phyloP scores from a whole-genome alignment of 2,888 invertebrate species.

The Ophion obscuratus region DNA sequence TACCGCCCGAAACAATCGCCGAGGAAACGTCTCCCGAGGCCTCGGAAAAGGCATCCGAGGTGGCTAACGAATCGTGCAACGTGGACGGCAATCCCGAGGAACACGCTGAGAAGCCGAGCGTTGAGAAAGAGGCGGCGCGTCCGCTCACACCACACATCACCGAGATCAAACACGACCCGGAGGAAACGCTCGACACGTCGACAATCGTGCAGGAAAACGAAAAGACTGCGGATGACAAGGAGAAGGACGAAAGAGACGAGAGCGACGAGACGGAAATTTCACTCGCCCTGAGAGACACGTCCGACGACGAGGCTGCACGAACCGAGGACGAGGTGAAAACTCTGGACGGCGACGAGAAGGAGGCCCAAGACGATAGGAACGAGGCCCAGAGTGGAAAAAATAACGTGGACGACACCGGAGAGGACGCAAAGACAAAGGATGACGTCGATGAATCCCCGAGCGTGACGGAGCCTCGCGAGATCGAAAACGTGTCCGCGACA shows the following conservation, averaged over 20 bases:
- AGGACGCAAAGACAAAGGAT: not conserved
- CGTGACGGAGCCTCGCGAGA: not conserved
- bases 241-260: constrained; percentile 4
- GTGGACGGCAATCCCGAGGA: not conserved
- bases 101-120: not conserved
- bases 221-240: not conserved
- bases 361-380: not conserved
- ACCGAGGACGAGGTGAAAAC: not conserved
- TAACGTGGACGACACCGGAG: constrained; percentile 10
- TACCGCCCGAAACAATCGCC: constrained; percentile 41
- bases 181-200: not conserved
- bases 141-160: not conserved
- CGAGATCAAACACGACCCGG: not conserved
- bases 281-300: not conserved
- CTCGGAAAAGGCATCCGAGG: constrained; percentile 1
- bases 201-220: not conserved
- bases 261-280: constrained; percentile 9
- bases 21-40: constrained; percentile 54
- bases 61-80: not conserved
- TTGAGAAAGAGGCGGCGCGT: not conserved
- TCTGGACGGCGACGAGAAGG: not conserved
- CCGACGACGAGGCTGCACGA: not conserved
- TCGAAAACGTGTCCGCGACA: not conserved
- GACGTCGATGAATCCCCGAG: not conserved
- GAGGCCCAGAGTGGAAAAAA: constrained; percentile 25